These are phyloP conservation scores for Eupithecia inturbata DNA, from an alignment of 2,888 invertebrate genomes.

Conservation along the genomic window DNA sequence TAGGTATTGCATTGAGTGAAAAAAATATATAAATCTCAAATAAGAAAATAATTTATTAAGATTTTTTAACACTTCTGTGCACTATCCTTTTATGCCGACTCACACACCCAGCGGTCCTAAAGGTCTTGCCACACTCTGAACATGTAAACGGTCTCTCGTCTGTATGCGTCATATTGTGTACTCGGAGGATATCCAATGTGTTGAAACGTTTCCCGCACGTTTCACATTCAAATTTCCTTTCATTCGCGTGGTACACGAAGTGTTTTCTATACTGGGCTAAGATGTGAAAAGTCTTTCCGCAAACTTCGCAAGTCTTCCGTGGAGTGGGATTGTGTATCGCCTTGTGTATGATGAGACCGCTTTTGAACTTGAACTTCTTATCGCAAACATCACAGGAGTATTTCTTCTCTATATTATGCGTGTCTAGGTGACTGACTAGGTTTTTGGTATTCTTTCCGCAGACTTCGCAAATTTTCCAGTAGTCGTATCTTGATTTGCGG, in stretches of 20 bases:
- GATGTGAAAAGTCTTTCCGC: constrained; percentile 82
- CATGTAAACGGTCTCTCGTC: constrained; percentile 78
- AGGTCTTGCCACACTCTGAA: constrained; percentile 77
- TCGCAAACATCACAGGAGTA: constrained; percentile 78
- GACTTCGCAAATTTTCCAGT: constrained; percentile 78
- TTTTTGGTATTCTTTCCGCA: constrained; percentile 78
- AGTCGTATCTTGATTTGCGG: constrained; percentile 66
- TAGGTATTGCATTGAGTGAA: neutral
- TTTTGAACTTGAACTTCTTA: constrained; percentile 79
- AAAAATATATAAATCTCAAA: neutral
- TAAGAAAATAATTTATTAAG: constrained; percentile 51
- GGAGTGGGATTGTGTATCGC: constrained; percentile 77
- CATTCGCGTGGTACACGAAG: constrained; percentile 81
- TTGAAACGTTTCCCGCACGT: constrained; percentile 83
- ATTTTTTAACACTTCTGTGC: constrained; percentile 62
- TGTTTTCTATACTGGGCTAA: constrained; percentile 80
- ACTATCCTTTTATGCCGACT: constrained; percentile 76
- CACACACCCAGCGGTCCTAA: constrained; percentile 79
- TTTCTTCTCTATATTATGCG: constrained; percentile 68
- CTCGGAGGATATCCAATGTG: constrained; percentile 78
- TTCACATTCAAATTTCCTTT: constrained; percentile 78
- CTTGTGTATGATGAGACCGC: constrained; percentile 75
- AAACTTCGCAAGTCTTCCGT: constrained; percentile 79
- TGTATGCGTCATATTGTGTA: constrained; percentile 79
- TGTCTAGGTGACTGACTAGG: constrained; percentile 72